Conservation (phyloP, 2,888 invertebrate genomes). For the Sicus ferrugineus region DNA sequence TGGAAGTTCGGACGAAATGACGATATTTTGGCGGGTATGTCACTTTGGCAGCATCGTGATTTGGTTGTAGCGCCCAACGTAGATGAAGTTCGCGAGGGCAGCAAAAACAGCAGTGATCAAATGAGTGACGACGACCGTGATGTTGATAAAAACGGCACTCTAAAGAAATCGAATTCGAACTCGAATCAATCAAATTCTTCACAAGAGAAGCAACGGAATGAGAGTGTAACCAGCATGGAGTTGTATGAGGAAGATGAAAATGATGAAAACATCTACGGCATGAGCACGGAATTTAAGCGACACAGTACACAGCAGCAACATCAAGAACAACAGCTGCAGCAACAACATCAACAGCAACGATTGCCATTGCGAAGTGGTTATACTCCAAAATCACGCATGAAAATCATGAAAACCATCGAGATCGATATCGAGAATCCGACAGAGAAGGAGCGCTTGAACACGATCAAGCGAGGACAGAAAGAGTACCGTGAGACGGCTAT, state of each 20-base stretch:
- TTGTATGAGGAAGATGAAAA: conserved; percentile 60
- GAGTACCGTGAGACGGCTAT: conserved; percentile 37
- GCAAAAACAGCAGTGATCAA: conserved; percentile 38
- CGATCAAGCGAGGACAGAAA: conserved; percentile 53
- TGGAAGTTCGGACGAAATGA: conserved; percentile 79
- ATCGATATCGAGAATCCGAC: conserved; percentile 60
- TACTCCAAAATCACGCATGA: conserved; percentile 61
- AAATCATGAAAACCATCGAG: conserved; percentile 62
- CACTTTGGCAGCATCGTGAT: conserved; percentile 85
- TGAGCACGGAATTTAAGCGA: conserved; percentile 47
- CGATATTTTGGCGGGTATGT: conserved; percentile 86
- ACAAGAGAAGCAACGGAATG: conserved; percentile 55
- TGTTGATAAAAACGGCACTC: conserved; percentile 46
- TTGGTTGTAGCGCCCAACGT: conserved; percentile 69
- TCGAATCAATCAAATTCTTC: conserved; percentile 53
- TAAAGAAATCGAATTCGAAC: conserved; percentile 54
- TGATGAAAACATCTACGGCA: conserved; percentile 60
- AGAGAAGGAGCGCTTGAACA: conserved; percentile 54
- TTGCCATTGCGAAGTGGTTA: conserved; percentile 46
- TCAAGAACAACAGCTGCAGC: conserved; percentile 33
- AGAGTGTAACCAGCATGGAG: conserved; percentile 59
- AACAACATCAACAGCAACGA: conserved; percentile 35
- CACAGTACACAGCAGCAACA: conserved; percentile 34
- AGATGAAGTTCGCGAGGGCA: conserved; percentile 50
- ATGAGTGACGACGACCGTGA: conserved; percentile 34